These are phyloP conservation scores for Chrysocyon brachyurus DNA, from an alignment of 2,797 vertebrate species.

Conservation along the genomic window DNA sequence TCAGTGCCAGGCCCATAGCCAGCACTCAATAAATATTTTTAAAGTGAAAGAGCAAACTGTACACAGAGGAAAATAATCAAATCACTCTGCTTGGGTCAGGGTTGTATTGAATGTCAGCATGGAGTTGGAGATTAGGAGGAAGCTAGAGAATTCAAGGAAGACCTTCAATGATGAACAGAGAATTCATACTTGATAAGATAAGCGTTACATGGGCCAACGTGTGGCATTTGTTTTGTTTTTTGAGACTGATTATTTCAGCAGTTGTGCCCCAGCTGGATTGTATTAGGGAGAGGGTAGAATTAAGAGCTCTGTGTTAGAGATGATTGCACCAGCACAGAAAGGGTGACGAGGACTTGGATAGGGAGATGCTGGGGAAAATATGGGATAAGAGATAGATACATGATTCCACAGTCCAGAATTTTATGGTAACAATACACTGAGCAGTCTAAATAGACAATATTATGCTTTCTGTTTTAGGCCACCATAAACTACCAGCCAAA, in stretches of 20 bases:
- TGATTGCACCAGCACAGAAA: neutral
- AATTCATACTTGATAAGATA: neutral
- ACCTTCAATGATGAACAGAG: neutral
- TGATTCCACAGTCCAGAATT: neutral
- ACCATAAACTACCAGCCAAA: neutral
- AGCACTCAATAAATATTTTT: neutral
- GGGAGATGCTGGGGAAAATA: neutral
- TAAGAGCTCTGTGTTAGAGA: neutral
- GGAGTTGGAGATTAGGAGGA: neutral
- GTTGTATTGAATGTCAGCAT: neutral
- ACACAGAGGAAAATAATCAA: neutral
- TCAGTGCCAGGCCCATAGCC: neutral
- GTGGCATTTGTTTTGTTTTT: neutral
- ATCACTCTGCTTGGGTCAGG: neutral
- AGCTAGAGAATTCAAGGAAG: neutral
- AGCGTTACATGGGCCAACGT: neutral
- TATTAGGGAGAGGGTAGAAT: neutral
- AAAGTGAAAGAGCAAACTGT: neutral
- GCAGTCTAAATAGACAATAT: neutral
- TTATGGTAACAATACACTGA: neutral
- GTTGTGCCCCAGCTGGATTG: neutral
- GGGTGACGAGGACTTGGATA: neutral
- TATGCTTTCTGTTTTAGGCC: neutral
- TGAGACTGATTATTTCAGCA: neutral
- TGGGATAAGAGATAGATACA: neutral